Evolutionary conservation across 2,888 invertebrate species (phyloP), one percentile per base, ranked within the genome.

Genomic region (Acrocera orbiculus): DNA sequence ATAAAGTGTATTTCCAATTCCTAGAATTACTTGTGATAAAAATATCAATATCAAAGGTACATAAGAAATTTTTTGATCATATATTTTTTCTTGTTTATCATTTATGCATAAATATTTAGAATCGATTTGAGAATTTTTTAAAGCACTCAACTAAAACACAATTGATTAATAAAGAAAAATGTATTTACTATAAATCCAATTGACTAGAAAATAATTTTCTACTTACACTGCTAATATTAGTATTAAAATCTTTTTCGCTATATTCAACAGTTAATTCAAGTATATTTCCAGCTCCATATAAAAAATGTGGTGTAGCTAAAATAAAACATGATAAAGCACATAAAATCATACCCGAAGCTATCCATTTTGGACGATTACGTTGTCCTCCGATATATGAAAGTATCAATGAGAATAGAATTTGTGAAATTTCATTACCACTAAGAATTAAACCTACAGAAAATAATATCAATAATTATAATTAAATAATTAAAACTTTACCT

Each of bases 381-480:
- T 68, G 65, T n/a, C 73, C 73, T 6, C 73, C 75, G 44, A 68
- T 64, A 43, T 74, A 73, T 14, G 72, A 69, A 25, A 75, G 51
- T 32, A 73, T 58, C 33, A 75, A 50, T 4, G 73, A 71, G 26
- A 70, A 51, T 35, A 75, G 47, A 39, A 76, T 70, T 54, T 76
- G 74, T 34, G 74, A 74, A 45, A 76, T 65, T 56, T 76, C 76
- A 58, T 76, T 76, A 17, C 73, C 73, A 34, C 73, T 71, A 23
- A 74, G 58, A 34, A 76, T 68, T 19, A 75, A 61, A 24, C 74
- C 74, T 73, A 6, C 9, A n/a, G 25, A 15, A 27, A n/a, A 9
- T 3, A 11, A 25, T 25, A 25, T 13, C 25, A 25, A 3, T 9
- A 16, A 15, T 2, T 15, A 5, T 10, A 25, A n/a, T 20, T 29